phyloP scores from a whole-genome alignment of 2,888 invertebrate genomes.

The Erannis defoliaria region DNA sequence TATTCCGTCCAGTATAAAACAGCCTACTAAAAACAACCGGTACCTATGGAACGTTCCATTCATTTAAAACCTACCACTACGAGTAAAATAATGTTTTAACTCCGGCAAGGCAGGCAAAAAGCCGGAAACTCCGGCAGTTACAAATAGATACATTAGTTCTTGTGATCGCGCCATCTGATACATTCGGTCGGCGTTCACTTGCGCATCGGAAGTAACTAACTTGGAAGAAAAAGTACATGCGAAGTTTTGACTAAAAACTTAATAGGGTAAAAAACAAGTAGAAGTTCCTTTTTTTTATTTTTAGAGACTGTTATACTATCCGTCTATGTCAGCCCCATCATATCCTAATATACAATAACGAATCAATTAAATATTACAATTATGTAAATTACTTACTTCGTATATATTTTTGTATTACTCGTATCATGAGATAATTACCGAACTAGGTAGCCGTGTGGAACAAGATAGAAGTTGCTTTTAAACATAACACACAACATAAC shows the following conservation, averaged over 20 bases:
- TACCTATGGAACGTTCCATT: conserved; percentile 12
- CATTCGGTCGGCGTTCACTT: conserved; percentile 55
- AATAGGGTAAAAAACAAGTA: no score
- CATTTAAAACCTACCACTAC: conserved; percentile 20
- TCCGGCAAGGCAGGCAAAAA: conserved; percentile 56
- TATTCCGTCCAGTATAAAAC: not conserved
- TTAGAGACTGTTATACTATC: no score
- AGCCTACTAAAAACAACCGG: not conserved
- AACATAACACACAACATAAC: no score
- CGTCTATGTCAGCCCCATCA: no score
- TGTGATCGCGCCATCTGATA: conserved; percentile 75
- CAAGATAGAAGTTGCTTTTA: no score
- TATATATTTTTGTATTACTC: no score
- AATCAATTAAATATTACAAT: no score
- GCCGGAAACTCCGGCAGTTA: conserved; percentile 73
- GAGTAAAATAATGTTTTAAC: conserved; percentile 33
- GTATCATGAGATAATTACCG: no score
- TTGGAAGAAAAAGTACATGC: conserved; percentile 29
- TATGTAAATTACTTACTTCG: no score
- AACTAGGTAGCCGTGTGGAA: no score
- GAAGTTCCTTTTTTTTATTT: no score
- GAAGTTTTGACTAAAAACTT: not conserved
- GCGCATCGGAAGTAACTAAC: conserved; percentile 43
- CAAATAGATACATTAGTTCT: conserved; percentile 81
- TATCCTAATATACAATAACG: no score